phyloP scores from a whole-genome alignment of 2,797 vertebrate genomes.

The Hyperoplus lanceolatus region DNA sequence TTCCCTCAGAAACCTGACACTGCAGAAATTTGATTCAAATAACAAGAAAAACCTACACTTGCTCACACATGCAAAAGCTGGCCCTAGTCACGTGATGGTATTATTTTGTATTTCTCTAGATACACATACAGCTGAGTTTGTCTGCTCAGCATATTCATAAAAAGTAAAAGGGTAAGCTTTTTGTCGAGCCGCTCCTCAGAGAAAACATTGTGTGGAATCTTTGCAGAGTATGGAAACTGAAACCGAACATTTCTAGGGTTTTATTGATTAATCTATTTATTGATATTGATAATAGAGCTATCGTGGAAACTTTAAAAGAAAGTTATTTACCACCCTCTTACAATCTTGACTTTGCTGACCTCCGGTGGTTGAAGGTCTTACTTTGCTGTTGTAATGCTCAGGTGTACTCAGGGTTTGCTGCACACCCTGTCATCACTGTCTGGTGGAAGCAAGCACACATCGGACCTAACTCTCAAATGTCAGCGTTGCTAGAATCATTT shows the following conservation, averaged over 20 bases:
- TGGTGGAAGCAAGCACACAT: neutral
- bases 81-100: neutral
- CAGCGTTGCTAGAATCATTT: neutral
- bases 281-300: neutral
- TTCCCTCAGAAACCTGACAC: constrained; percentile 22
- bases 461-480: neutral
- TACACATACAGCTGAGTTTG: constrained; percentile 1
- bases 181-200: constrained; percentile 11
- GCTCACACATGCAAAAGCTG: neutral
- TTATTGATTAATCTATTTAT: neutral
- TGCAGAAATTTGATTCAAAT: constrained; percentile 10
- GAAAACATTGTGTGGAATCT: neutral
- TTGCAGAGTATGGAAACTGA: neutral
- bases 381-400: neutral
- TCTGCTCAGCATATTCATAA: constrained; percentile 26
- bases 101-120: constrained; percentile 12
- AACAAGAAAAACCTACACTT: neutral
- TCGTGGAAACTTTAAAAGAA: neutral
- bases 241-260: neutral
- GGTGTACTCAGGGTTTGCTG: neutral
- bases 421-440: neutral
- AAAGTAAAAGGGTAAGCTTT: neutral
- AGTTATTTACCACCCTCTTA: too few species aligned
- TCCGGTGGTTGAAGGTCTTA: neutral
- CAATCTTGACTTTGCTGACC: neutral